Base-by-base conservation (phyloP, 2,888 invertebrate species). In the Diaperis boleti region DNA sequence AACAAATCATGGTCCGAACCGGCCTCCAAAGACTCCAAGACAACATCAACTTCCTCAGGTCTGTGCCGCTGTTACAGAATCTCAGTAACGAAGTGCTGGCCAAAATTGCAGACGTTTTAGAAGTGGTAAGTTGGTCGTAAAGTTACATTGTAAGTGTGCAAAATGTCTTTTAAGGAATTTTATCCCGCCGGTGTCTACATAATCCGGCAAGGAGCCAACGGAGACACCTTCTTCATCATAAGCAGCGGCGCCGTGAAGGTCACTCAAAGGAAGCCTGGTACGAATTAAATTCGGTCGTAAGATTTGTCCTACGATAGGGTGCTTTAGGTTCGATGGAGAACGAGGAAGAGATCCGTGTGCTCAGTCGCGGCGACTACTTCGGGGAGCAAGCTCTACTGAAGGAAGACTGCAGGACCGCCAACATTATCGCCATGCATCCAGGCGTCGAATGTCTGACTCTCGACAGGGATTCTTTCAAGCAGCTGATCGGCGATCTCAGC, bases 401-500 rank as follows among this genome's bases (percentile, higher is more conserved):
- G 74, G 89, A 89, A 76, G 89, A 90, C 70, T 83, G 85, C 39
- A 81, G 90, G 22, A 89, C 90, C 5, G 90, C 90, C 10, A 88
- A 86, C 67, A 87, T 90, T 18, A 87, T 90, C 33, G 89, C 90
- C 0, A 76, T 86, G 70, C 81, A 83, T 77, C 78, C 89, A 75
- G 80, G 89, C 75, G 81, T 89, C 73, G 78, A 89, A 85, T 89
- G 89, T 72, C 81, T 89, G 13, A 88, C 88, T 0, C 78, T 90
- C 10, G 88, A 89, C 73, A 81, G 88, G 74, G 89, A 89, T 78
- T 86, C 86, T 0, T 92, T 93, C 78, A 88, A 88, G 59, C 88
- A 91, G 64, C 82, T 92, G 11, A 92, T 92, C 68, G 92, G 92
- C 0, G 90, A 91, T 76, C 81, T 92, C 44, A 88, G 88, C 64